phyloP scores from a whole-genome alignment of 2,113 vertebrate species.

The Nicator chloris region DNA sequence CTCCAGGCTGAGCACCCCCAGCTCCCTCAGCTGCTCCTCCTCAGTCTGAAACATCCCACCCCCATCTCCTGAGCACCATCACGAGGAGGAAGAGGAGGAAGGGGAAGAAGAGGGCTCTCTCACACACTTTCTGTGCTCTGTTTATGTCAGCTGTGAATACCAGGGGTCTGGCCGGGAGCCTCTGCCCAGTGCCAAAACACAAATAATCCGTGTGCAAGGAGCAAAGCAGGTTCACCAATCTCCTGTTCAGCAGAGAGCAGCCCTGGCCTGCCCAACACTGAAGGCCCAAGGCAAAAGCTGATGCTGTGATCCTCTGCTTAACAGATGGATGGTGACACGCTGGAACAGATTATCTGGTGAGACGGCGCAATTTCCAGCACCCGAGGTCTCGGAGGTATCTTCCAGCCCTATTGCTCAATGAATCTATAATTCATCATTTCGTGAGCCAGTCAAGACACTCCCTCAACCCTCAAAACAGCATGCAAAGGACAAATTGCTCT shows the following conservation, averaged over 20 bases:
- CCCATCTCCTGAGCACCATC: background rate
- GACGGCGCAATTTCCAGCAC: constrained; percentile 1
- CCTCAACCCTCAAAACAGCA: constrained; percentile 39
- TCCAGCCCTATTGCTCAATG: constrained; percentile 49
- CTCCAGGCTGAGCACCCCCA: background rate
- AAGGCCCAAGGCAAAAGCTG: constrained; percentile 42
- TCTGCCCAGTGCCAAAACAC: background rate
- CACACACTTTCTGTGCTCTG: rapidly evolving
- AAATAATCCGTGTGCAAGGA: background rate
- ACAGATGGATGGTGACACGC: constrained; percentile 48
- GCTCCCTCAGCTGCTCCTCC: background rate
- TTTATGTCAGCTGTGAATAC: background rate
- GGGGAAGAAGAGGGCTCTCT: background rate
- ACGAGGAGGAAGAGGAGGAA: background rate
- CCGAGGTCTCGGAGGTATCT: constrained; percentile 26
- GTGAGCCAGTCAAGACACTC: background rate
- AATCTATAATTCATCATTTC: constrained; percentile 41
- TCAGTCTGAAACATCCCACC: background rate
- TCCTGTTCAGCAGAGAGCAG: background rate
- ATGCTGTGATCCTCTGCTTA: constrained; percentile 42
- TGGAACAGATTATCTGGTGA: constrained; percentile 54
- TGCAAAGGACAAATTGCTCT: constrained; percentile 38
- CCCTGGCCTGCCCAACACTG: background rate
- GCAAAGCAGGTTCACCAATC: background rate
- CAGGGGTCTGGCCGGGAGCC: background rate